phyloP scores from a whole-genome alignment of 2,113 vertebrate genomes.

The Hyla sarda region DNA sequence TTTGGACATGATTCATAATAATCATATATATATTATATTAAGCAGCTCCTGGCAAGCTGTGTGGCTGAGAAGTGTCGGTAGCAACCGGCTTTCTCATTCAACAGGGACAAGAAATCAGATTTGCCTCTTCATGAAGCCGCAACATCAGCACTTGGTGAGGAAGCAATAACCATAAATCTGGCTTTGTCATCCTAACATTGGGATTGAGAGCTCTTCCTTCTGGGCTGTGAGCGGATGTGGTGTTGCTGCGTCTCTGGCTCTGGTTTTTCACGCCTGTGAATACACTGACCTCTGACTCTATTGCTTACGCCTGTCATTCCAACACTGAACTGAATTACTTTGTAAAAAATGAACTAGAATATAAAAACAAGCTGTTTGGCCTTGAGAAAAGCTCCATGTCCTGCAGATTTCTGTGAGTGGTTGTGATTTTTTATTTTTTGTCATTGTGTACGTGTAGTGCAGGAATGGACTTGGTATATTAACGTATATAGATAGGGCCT shows the following conservation, averaged over 20 bases:
- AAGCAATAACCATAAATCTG: background rate
- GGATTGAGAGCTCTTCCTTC: background rate
- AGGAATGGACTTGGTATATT: background rate
- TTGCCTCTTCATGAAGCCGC: background rate
- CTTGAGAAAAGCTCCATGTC: background rate
- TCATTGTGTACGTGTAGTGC: background rate
- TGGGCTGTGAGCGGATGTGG: background rate
- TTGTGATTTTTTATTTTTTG: background rate
- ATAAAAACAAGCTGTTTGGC: background rate
- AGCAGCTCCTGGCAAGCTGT: no score
- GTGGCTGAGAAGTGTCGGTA: no score
- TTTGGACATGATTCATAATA: no score
- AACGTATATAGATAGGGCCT: background rate
- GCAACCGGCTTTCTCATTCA: no score
- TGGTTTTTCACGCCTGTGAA: constrained; percentile 20
- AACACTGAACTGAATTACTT: background rate
- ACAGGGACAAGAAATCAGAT: no score
- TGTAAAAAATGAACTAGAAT: background rate
- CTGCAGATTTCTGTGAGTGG: background rate
- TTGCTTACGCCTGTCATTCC: background rate
- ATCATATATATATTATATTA: no score
- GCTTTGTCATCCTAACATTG: background rate
- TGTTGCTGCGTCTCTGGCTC: background rate
- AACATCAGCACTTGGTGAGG: background rate
- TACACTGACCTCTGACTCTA: constrained; percentile 40